Evolutionary conservation across 1,140 invertebrate species (phyloP), one percentile per base, ranked within the genome.

Genomic region (Caerostris darwini): DNA sequence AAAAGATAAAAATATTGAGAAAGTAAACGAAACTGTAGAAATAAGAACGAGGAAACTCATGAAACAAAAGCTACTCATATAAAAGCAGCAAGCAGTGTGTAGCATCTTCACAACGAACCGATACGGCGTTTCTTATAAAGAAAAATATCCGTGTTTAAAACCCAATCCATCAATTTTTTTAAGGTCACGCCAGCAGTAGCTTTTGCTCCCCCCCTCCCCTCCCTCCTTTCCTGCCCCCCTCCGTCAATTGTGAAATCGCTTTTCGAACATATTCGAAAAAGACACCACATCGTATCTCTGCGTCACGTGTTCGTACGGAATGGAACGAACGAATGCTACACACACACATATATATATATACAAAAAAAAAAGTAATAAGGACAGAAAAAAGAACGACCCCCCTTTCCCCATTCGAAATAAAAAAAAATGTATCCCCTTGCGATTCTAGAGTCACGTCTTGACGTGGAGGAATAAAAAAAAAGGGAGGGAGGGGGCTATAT

Each of bases 141-240:
- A 83, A 88, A 88, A 94, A 81, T 82, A 54, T 59, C 58, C 54
- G 67, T 64, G 64, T 94, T 94, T 94, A 94, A 94, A 94, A 94
- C 85, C 57, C 83, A 94, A 94, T 94, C 92, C 92, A 94, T 94
- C 92, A 94, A 77, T 89, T 64, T 89, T 94, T 82, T 94, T 94
- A 94, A 94, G 92, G 92, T 88, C 85, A 89, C 83, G 54, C 85
- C 85, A 87, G 92, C 58, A 94, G 86, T 58, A 88, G 58, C 86
- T 64, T 88, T n/a, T 85, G 54, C 10, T 12, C 14, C 14, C 56
- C 71, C 54, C 12, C 34, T 64, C 10, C 67, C 77, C 71, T 7
- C 86, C 54, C 12, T 59, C 17, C 57, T 3, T 34, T 34, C 82
- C 19, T 19, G 58, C 82, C 57, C 56, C 61, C 82, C 61, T 34